These are phyloP conservation scores for Prunella himalayana DNA, from an alignment of 2,113 vertebrate genomes.

Conservation along the genomic window DNA sequence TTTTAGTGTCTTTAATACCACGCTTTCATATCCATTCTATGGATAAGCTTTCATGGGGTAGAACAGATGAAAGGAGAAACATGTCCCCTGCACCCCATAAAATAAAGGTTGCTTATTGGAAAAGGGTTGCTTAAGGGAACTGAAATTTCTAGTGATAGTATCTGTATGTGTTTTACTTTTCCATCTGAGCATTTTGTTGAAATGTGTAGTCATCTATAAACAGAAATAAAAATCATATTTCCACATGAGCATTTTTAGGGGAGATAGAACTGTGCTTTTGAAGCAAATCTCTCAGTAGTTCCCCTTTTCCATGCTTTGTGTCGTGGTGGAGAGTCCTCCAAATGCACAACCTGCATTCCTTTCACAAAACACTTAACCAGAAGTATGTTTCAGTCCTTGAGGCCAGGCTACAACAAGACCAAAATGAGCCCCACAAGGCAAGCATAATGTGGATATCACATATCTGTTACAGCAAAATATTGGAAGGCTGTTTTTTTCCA, in stretches of 20 bases:
- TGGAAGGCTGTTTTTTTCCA: neutral
- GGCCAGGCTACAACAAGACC: neutral
- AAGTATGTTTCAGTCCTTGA: neutral
- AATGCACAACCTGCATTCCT: neutral
- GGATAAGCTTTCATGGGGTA: neutral
- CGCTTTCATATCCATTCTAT: neutral
- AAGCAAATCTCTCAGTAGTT: neutral
- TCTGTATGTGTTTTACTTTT: neutral
- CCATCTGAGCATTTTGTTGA: neutral
- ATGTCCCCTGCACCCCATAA: rapidly evolving
- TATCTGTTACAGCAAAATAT: neutral
- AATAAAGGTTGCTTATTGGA: neutral
- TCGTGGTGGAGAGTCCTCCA: neutral
- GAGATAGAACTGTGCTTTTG: neutral
- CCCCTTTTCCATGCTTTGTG: neutral
- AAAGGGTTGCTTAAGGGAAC: neutral
- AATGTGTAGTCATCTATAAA: neutral
- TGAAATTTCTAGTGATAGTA: neutral
- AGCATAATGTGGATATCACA: rapidly evolving
- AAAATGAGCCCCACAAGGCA: neutral
- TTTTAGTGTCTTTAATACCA: neutral
- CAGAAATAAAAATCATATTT: neutral
- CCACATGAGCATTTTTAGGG: neutral
- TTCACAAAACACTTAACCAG: neutral
- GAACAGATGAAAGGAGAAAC: neutral